Percentiles rank a stretch among this genome's conserved stretches.
Evolutionary conservation across 2,888 invertebrate species (phyloP).

Genomic region (Monochamus alternatus): DNA sequence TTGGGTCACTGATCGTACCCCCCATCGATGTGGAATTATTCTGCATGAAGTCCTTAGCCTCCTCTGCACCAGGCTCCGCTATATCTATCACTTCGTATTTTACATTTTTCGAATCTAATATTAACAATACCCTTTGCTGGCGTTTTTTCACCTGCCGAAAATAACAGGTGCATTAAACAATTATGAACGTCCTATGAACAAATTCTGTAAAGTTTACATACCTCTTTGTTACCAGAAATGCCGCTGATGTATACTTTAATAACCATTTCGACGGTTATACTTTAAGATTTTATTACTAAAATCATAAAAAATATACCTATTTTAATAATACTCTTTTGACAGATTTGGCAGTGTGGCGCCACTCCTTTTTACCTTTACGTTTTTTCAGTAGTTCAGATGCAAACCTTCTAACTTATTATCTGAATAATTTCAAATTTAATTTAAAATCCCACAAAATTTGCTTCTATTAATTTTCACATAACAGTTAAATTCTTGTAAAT

Average conservation of each 20-base stretch:
- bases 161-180: slow-evolving; percentile 45
- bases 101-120: slow-evolving; percentile 92
- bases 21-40: slow-evolving; percentile 85
- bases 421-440: too few relatives aligned
- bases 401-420: not conserved
- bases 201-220: slow-evolving; percentile 70
- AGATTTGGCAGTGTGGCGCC: slow-evolving; percentile 56
- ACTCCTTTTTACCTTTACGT: slow-evolving; percentile 51
- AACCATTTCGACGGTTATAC: slow-evolving; percentile 76
- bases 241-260: slow-evolving; percentile 94
- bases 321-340: slow-evolving; percentile 51
- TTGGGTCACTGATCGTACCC: slow-evolving; percentile 81
- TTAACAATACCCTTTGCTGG: slow-evolving; percentile 94
- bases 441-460: too few relatives aligned
- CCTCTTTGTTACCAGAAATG: slow-evolving; percentile 96
- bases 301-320: slow-evolving; percentile 37
- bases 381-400: slow-evolving; percentile 1
- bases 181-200: slow-evolving; percentile 19
- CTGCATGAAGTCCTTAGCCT: slow-evolving; percentile 94
- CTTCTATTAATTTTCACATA: too few relatives aligned
- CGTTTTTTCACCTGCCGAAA: slow-evolving; percentile 90
- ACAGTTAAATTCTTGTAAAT: too few relatives aligned
- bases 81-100: slow-evolving; percentile 94
- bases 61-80: slow-evolving; percentile 92
- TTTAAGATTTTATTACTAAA: slow-evolving; percentile 45